Evolutionary conservation across 2,888 invertebrate species (phyloP), one percentile per base, ranked within the genome.

Genomic region (Oconnorella tubifera): DNA sequence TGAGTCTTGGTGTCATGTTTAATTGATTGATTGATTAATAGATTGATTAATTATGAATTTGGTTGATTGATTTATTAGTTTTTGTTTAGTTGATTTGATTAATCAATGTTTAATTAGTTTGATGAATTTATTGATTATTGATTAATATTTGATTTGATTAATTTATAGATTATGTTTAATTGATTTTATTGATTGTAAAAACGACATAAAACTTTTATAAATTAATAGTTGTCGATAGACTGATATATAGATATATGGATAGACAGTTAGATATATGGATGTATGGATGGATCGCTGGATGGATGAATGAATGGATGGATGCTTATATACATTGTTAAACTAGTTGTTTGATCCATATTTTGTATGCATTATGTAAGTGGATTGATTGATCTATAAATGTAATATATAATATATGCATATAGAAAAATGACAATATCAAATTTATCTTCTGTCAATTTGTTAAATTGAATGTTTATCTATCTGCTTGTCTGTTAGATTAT

Each of bases 111-210:
- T 19, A 40, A 40, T 14, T 40, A 40, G 19, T 40, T 40, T 6
- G 19, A 14, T 40, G 40, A 40, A 19, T 40, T 40, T 14, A 19
- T 19, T 40, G 6, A 14, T 14, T 40, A 40, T 40, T 40, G 40
- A 40, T 40, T 40, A 40, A 40, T 40, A 40, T 6, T 14, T 40
- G 6, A 19, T 14, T 40, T 40, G 19, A 40, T 40, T 40, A 19
- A 40, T 40, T 40, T 40, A 40, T 40, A 40, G 40, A 40, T 40
- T n/a, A n/a, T n/a, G n/a, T n/a, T n/a, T n/a, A n/a, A n/a, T n/a
- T n/a, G n/a, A n/a, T n/a, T n/a, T n/a, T n/a, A n/a, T n/a, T n/a
- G n/a, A n/a, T n/a, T n/a, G n/a, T n/a, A n/a, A n/a, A n/a, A n/a
- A n/a, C n/a, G n/a, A n/a, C n/a, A n/a, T n/a, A n/a, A n/a, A n/a